Base-by-base conservation (phyloP, 2,888 invertebrate species). In the Coremacera marginata region DNA sequence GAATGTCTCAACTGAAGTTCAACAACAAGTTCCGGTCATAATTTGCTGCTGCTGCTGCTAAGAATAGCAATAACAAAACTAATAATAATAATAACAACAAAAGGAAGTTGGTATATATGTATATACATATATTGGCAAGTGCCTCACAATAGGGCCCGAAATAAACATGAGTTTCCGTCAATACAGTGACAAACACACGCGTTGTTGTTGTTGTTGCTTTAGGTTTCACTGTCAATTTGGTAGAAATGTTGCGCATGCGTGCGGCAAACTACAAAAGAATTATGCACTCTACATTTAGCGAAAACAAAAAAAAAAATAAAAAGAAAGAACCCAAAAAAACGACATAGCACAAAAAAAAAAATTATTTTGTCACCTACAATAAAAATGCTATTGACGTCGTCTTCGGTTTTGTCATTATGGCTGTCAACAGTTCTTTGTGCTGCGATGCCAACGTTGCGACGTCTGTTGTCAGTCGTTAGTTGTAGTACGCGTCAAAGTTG, bases 351-450 rank as follows among this genome's bases (percentile, higher is more conserved):
- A 76, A 76, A 72, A 74, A 72, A 77, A 65, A 74, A 82, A 78
- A 82, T 74, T 84, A 83, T 83, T 84, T 84, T 85, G 85, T 86
- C 86, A 87, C 87, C 86, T 84, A 87, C 88, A 88, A 84, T 81
- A 79, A 82, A 83, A 81, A 78, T 75, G 73, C 83, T 83, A 83
- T 83, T 82, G 60, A 75, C 76, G 55, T 80, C 79, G 77, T 74
- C 79, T 70, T 34, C 16, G 51, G 22, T 77, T 77, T 80, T 70
- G 55, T 52, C 52, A 25, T 67, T 52, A 52, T 70, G 70, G 68
- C 34, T 72, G 49, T 55, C 55, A 72, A 62, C 63, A 63, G 72
- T 84, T 81, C 78, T 77, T 80, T 68, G 68, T 51, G 70, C 70
- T 70, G 49, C 65, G 70, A 49, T 34, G 3, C 62, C 19, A 25